phyloP scores from a whole-genome alignment of 1,140 invertebrate species.

The Formica selysi region DNA sequence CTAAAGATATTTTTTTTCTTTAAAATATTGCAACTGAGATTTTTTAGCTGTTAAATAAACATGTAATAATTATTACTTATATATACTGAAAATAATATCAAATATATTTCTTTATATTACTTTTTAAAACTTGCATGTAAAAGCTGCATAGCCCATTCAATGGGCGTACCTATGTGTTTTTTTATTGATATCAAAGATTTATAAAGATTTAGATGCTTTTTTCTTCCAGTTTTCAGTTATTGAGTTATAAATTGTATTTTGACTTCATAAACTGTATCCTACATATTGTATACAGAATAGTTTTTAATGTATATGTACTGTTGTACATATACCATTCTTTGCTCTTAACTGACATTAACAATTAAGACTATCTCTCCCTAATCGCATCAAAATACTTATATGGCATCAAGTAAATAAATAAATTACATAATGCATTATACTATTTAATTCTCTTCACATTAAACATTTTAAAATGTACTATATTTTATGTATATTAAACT shows the following conservation, averaged over 20 bases:
- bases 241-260: slow-evolving; percentile 5
- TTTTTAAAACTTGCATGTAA: slow-evolving; percentile 57
- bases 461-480: slow-evolving; percentile 15
- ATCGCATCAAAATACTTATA: slow-evolving; percentile 14
- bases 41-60: slow-evolving; percentile 8
- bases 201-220: slow-evolving; percentile 32
- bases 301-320: slow-evolving; percentile 23
- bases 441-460: slow-evolving; percentile 33
- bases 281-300: slow-evolving; percentile 35
- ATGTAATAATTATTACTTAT: slow-evolving; percentile 1
- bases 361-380: slow-evolving; percentile 17
- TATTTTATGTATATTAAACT: slow-evolving; percentile 2
- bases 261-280: neutral
- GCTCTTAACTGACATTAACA: slow-evolving; percentile 58
- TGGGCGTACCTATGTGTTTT: neutral
- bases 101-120: slow-evolving; percentile 5
- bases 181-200: slow-evolving; percentile 33
- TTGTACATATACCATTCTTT: slow-evolving; percentile 24
- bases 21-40: neutral
- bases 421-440: slow-evolving; percentile 34
- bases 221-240: slow-evolving; percentile 26
- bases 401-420: slow-evolving; percentile 46
- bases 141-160: slow-evolving; percentile 69
- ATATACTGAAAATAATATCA: neutral
- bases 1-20: neutral